Evolutionary conservation across 2,113 vertebrate species (phyloP), one percentile per base, ranked within the genome.

Genomic region (Phylloscopus trochiloides): DNA sequence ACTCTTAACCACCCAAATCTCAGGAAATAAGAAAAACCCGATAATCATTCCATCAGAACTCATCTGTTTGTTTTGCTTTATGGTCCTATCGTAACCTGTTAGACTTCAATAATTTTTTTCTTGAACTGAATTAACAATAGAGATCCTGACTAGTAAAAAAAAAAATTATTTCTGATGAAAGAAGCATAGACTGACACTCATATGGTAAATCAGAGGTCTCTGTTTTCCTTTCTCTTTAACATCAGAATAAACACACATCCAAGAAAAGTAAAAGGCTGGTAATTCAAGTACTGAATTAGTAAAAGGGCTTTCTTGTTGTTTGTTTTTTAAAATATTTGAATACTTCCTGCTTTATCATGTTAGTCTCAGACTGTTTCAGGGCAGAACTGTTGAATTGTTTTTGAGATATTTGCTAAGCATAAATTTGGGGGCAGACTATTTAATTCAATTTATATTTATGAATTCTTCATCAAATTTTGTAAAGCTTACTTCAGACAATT

Each of bases 301-400:
- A 90, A 62, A 76, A 38, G 1, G 0, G 0, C 0, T 13, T n/a
- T 65, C 8, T 48, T 45, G 0, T 34, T 59, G 2, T 22, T 70
- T 38, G 0, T 36, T 92, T 75, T 63, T 50, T 28, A 28, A 58
- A 77, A 43, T 29, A 48, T 48, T 62, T 82, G 4, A 57, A 36
- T 58, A 58, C 6, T 48, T 58, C 9, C 21, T 79, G 8, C 3
- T 29, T 67, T 72, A 29, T 57, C 26, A 92, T 12, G 8, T 54
- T 76, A 75, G 22, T 66, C 19, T 57, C 31, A 43, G 38, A 8
- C 7, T 57, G 13, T 34, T 58, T 48, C 28, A 67, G 28, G 18
- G 10, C 12, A 75, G 20, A 89, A 75, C 3, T 67, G 7, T 3
- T 83, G 7, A 36, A 83, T 86, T 52, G 9, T 19, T 83, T 90